Evolutionary conservation across 2,797 vertebrate genomes (phyloP).

Genomic region (Tangara arthus): DNA sequence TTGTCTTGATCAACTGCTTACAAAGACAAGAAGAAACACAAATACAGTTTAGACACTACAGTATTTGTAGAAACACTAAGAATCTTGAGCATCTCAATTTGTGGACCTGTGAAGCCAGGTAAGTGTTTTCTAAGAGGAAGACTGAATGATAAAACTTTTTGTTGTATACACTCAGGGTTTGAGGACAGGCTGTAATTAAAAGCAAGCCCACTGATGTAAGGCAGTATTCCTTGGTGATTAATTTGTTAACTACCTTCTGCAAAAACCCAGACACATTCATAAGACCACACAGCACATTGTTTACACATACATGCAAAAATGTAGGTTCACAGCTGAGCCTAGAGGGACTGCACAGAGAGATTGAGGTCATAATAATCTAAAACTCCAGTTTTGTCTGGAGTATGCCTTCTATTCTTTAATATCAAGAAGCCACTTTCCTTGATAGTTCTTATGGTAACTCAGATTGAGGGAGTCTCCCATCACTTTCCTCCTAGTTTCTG

Average conservation of each 20-base stretch:
- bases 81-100: slow-evolving; percentile 78
- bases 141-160: not conserved
- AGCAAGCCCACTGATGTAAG: not conserved
- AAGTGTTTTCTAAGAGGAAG: slow-evolving; percentile 75
- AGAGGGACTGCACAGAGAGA: not conserved
- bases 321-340: not conserved
- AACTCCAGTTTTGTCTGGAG: not conserved
- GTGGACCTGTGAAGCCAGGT: slow-evolving; percentile 70
- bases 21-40: slow-evolving; percentile 73
- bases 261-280: not conserved
- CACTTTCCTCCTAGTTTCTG: not conserved
- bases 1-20: slow-evolving; percentile 80
- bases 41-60: slow-evolving; percentile 82
- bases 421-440: not conserved
- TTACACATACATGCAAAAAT: not conserved
- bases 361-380: not conserved
- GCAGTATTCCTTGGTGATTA: not conserved
- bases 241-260: not conserved
- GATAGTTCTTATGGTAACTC: not conserved
- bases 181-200: not conserved
- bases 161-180: not conserved
- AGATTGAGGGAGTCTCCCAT: not conserved
- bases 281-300: not conserved
- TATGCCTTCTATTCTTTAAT: not conserved
- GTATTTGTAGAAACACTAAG: slow-evolving; percentile 75